Percentiles rank a stretch among this genome's conserved stretches.
Evolutionary conservation across 2,113 vertebrate genomes (phyloP).

Genomic region (Arvicanthis niloticus): DNA sequence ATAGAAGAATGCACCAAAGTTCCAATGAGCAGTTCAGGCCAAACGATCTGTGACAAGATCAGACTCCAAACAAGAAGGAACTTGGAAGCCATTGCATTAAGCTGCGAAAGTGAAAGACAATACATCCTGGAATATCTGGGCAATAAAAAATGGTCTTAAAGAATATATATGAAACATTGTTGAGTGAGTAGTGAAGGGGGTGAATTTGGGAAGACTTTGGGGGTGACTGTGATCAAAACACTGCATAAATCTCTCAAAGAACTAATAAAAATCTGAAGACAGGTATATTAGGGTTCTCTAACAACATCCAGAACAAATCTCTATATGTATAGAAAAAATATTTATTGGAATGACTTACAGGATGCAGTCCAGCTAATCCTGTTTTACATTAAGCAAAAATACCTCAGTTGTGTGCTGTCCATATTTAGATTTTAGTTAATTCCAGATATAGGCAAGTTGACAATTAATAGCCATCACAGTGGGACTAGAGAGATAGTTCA

Average conservation of each 20-base stretch:
- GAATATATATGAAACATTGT: background rate
- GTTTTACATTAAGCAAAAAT: background rate
- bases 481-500: background rate
- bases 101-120: background rate
- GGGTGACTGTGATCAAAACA: background rate
- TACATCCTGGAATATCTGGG: background rate
- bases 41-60: background rate
- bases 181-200: too few species aligned
- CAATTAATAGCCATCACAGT: background rate
- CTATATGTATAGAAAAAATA: background rate
- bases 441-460: background rate
- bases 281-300: background rate
- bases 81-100: background rate
- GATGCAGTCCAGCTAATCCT: background rate
- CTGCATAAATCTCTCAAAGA: background rate
- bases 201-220: background rate
- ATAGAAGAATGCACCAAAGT: background rate
- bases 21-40: background rate
- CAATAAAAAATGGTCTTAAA: background rate
- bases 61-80: background rate
- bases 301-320: background rate
- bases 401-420: background rate
- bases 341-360: background rate
- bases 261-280: background rate
- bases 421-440: background rate